Evolutionary conservation across 2,888 invertebrate species (phyloP).

Genomic region (Brachyptera risi): DNA sequence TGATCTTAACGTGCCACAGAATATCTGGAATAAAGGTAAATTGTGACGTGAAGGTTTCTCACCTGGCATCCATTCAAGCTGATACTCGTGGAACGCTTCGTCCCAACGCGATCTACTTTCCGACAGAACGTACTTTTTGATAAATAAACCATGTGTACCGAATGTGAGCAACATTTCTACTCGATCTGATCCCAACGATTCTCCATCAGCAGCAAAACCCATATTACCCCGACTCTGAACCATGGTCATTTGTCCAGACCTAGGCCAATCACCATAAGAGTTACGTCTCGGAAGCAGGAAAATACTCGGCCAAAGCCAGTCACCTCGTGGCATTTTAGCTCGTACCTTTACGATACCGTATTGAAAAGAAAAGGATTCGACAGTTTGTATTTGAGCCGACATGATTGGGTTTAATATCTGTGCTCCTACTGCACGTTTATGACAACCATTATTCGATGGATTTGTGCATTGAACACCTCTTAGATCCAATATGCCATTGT

Average conservation of each 20-base stretch:
- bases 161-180: slow-evolving; percentile 43
- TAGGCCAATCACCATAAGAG: too few relatives aligned
- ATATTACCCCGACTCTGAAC: too few relatives aligned
- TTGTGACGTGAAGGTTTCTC: too few relatives aligned
- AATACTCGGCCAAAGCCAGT: slow-evolving; percentile 47
- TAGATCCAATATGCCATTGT: slow-evolving; percentile 35
- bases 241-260: too few relatives aligned
- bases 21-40: too few relatives aligned
- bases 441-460: slow-evolving; percentile 40
- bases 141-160: slow-evolving; percentile 39
- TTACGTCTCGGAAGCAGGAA: slow-evolving; percentile 44
- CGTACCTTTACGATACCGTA: slow-evolving; percentile 43
- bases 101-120: too few relatives aligned
- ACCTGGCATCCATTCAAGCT: too few relatives aligned
- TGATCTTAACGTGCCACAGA: too few relatives aligned
- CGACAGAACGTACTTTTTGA: slow-evolving; percentile 28
- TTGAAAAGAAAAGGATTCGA: slow-evolving; percentile 40
- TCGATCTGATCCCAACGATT: too few relatives aligned
- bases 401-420: slow-evolving; percentile 42
- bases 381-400: slow-evolving; percentile 42
- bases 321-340: slow-evolving; percentile 44
- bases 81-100: too few relatives aligned
- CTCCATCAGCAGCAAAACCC: too few relatives aligned
- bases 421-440: slow-evolving; percentile 36
- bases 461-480: slow-evolving; percentile 40